Percentiles rank a stretch among this genome's conserved stretches.
These are phyloP conservation scores for Gallinago stenura DNA, from an alignment of 2,797 vertebrate species.

Conservation along the genomic window DNA sequence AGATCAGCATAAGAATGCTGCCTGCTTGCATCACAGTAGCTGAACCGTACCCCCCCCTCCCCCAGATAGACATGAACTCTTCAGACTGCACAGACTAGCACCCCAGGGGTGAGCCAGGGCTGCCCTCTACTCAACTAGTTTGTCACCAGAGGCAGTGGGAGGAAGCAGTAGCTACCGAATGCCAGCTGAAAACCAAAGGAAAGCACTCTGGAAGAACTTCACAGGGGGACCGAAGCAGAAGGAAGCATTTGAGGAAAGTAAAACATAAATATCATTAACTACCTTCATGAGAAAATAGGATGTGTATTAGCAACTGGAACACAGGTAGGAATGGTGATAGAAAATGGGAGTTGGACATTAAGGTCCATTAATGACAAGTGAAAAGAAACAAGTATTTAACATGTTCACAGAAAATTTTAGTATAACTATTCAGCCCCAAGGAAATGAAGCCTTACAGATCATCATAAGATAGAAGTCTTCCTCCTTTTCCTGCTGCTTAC, in stretches of 20 bases:
- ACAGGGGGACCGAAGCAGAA: not conserved
- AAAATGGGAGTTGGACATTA: not conserved
- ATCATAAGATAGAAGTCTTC: not conserved
- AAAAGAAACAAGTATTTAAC: not conserved
- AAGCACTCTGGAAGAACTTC: not conserved
- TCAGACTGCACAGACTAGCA: not conserved
- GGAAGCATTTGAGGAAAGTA: not conserved
- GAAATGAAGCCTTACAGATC: not conserved
- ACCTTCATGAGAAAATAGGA: not conserved
- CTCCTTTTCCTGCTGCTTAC: slow-evolving; percentile 64
- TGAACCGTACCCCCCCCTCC: not conserved
- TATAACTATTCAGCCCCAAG: not conserved
- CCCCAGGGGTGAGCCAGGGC: not conserved
- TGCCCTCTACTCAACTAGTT: not conserved
- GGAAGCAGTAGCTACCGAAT: not conserved
- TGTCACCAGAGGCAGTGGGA: not conserved
- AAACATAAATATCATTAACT: not conserved
- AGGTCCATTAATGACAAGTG: not conserved
- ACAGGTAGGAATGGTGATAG: not conserved
- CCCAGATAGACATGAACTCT: not conserved
- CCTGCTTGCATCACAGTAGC: not conserved
- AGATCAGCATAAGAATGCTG: not conserved
- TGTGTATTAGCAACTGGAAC: not conserved
- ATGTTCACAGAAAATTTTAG: not conserved
- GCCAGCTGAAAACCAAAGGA: not conserved